Conservation (phyloP, 2,888 invertebrate species). For the Cerastoderma edule region DNA sequence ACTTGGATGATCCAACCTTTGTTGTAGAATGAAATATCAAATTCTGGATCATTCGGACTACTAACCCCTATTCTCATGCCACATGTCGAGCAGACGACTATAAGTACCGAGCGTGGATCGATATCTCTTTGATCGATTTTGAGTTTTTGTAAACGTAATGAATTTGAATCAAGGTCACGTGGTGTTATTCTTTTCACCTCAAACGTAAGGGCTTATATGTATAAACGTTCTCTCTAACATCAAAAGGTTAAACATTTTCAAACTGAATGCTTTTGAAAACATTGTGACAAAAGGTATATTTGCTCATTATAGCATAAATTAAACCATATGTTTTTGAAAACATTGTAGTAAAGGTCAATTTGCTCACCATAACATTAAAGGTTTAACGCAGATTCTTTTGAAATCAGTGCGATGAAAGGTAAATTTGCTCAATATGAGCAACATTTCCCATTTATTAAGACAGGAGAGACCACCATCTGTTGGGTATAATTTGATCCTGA, state of each 20-base stretch:
- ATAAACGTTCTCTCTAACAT: neutral
- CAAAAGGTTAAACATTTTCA: neutral
- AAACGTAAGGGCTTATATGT: too few relatives aligned
- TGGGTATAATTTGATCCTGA: too few relatives aligned
- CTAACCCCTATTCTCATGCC: neutral
- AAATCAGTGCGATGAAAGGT: too few relatives aligned
- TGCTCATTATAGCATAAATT: too few relatives aligned
- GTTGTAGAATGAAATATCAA: neutral
- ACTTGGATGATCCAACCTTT: neutral
- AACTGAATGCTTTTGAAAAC: neutral
- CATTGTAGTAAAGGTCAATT: too few relatives aligned
- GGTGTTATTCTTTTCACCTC: neutral
- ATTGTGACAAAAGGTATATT: too few relatives aligned
- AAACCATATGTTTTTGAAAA: too few relatives aligned
- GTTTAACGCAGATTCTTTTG: too few relatives aligned
- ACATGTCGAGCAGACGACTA: neutral
- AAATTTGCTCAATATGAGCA: too few relatives aligned
- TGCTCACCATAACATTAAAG: too few relatives aligned
- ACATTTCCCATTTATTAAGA: too few relatives aligned
- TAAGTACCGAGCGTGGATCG: neutral
- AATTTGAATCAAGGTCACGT: constrained; percentile 1
- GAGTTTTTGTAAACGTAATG: constrained; percentile 10
- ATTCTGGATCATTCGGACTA: neutral
- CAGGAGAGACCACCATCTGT: too few relatives aligned
- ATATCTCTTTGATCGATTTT: constrained; percentile 8